Base-by-base conservation (phyloP, 2,888 invertebrate species). In the Dioctria rufipes region DNA sequence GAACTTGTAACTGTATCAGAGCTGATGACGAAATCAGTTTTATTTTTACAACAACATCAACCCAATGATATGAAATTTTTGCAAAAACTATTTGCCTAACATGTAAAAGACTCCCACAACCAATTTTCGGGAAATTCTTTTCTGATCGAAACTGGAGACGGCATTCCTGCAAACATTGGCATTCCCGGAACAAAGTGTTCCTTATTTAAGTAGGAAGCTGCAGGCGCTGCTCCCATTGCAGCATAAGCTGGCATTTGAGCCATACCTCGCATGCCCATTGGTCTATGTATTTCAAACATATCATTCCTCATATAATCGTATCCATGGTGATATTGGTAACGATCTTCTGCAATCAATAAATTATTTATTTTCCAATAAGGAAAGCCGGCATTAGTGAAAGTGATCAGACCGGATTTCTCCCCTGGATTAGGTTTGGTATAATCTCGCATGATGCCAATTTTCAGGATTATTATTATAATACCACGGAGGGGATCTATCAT, bases 51-150 rank as follows among this genome's bases (percentile, higher is more conserved):
- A 25, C 25, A 25, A 25, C 25, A 25, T 40, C 42, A 54, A n/a
- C 54, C 4, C 6, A 54, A 54, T n/a, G 11, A 54, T 11, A 1
- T 11, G 4, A 4, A 11, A 9, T 69, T 61, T 13, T 25, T 6
- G 6, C 67, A 25, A 25, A 25, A 25, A 25, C 25, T 25, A 25
- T 25, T 49, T 49, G 37, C 69, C 49, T 65, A 25, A 84, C 83
- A 80, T 83, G 79, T 46, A 83, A 80, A 86, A 91, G 90, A 69
- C 81, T 91, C 90, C 92, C 92, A 93, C 84, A 93, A 90, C 93
- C 93, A 93, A 81, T 93, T 93, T 89, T 93, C 93, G 80, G 93
- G 92, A 87, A 94, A 93, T 86, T 91, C 87, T 87, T 91, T 91
- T 86, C 93, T 90, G 81, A 92, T 73, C 65, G 54, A 67, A n/a